Percentiles rank a stretch among this genome's conserved stretches.
These are phyloP conservation scores for Slavum lentiscoides DNA, from an alignment of 2,888 invertebrate genomes.

Conservation along the genomic window DNA sequence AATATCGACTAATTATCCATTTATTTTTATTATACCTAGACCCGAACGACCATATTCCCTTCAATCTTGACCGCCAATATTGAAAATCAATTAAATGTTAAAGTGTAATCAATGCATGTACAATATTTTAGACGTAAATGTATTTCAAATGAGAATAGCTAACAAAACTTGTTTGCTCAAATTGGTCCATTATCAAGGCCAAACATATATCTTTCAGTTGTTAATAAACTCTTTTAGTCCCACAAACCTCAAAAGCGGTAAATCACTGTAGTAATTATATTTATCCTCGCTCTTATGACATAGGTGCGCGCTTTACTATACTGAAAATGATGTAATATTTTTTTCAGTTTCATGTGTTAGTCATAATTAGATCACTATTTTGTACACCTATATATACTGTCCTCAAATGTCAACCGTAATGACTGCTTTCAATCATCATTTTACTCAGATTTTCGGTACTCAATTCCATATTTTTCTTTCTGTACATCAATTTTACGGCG, in stretches of 20 bases:
- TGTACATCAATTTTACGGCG: not conserved
- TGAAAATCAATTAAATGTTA: not conserved
- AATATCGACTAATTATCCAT: not conserved
- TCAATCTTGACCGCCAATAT: not conserved
- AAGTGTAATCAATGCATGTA: not conserved
- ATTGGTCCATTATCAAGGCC: conserved; percentile 7
- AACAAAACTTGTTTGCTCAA: not conserved
- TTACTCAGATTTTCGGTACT: not conserved
- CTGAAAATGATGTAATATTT: not conserved
- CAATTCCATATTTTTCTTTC: not conserved
- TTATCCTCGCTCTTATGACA: conserved; percentile 14
- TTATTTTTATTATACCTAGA: not conserved
- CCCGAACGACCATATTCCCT: not conserved
- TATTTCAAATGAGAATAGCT: not conserved
- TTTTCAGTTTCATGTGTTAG: too few species aligned
- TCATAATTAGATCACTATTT: not conserved
- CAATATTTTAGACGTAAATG: not conserved
- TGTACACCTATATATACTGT: not conserved
- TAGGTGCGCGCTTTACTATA: not conserved
- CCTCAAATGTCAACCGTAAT: not conserved
- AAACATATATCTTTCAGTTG: conserved; percentile 1
- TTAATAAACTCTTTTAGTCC: not conserved
- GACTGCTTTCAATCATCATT: not conserved
- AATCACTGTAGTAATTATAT: conserved; percentile 15
- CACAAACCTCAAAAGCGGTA: not conserved